Base-by-base conservation (phyloP, 1,140 invertebrate species). In the Ceratina australensis region DNA sequence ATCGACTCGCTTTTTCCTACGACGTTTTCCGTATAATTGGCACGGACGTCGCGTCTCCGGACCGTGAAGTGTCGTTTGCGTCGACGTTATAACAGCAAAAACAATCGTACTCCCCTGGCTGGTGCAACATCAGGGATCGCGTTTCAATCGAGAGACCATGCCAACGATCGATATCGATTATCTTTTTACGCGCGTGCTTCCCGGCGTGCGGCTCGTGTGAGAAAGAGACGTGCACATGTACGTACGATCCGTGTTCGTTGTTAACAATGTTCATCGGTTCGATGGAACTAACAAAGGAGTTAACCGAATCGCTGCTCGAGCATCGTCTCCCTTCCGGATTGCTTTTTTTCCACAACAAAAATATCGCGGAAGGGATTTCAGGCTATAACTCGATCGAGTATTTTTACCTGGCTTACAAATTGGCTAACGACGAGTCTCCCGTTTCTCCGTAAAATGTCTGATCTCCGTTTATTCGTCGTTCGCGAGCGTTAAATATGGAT, bases 141-240 rank as follows among this genome's bases (percentile, higher is more conserved):
- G 73, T 50, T 69, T 69, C 65, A 42, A 76, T 76, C 74, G 49
- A 61, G 64, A 26, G 1, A 61, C 56, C 24, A 5, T 8, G 24
- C 24, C 18, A 63, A 20, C 49, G 74, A 76, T 76, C 74, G 74
- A 76, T 76, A 76, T 69, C 74, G 74, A 76, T 76, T 61, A 66
- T 42, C 66, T 60, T 69, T 76, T 52, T 76, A 59, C 66, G 28
- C 24, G n/a, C 24, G 13, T 47, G 56, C 20, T 77, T 63, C 71
- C 71, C 59, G 22, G 52, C 18, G 33, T 10, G 5, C 33, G 33
- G 33, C 5, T 42, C 33, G 33, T 10, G 33, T 42, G 33, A 42
- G 33, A 42, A 42, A 42, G 33, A 42, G 33, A 42, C 33, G 33
- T 3, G 33, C 33, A n/a, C n/a, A 42, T 42, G 33, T 42, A 42